Percentiles rank a stretch among this genome's conserved stretches.
phyloP scores from a whole-genome alignment of 2,113 vertebrate species.

The Willisornis vidua region DNA sequence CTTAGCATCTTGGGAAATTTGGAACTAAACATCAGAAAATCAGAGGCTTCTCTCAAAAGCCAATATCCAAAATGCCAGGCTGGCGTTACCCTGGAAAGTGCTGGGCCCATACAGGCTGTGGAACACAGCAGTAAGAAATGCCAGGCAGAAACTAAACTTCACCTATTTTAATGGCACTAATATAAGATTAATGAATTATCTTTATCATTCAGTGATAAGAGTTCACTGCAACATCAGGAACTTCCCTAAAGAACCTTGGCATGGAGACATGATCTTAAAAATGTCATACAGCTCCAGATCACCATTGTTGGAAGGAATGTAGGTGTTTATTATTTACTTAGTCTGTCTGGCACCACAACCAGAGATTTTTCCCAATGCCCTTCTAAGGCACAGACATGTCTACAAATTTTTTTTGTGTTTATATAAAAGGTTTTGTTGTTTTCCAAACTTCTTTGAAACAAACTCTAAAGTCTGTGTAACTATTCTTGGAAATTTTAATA shows the following conservation, averaged over 20 bases:
- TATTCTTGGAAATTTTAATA: constrained; percentile 30
- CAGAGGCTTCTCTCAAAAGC: neutral
- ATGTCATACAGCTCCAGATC: neutral
- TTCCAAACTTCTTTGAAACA: constrained; percentile 51
- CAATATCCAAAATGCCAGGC: neutral
- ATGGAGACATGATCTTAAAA: neutral
- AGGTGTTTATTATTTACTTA: neutral
- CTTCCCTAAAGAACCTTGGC: neutral
- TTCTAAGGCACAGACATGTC: constrained; percentile 38
- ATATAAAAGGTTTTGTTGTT: constrained; percentile 46
- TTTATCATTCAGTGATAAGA: neutral
- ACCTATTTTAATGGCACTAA: neutral
- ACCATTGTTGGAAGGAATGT: neutral
- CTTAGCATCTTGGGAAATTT: neutral
- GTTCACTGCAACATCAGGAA: neutral
- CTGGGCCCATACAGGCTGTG: neutral
- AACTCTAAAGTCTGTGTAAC: neutral
- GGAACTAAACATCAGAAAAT: neutral
- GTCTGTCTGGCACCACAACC: neutral
- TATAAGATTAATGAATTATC: neutral
- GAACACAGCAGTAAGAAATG: neutral
- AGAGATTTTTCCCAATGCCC: constrained; percentile 52
- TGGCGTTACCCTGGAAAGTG: neutral
- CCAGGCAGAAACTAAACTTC: neutral
- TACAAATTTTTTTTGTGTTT: neutral